Evolutionary conservation across 2,113 vertebrate species (phyloP), one percentile per base, ranked within the genome.

Genomic region (Excalfactoria chinensis): DNA sequence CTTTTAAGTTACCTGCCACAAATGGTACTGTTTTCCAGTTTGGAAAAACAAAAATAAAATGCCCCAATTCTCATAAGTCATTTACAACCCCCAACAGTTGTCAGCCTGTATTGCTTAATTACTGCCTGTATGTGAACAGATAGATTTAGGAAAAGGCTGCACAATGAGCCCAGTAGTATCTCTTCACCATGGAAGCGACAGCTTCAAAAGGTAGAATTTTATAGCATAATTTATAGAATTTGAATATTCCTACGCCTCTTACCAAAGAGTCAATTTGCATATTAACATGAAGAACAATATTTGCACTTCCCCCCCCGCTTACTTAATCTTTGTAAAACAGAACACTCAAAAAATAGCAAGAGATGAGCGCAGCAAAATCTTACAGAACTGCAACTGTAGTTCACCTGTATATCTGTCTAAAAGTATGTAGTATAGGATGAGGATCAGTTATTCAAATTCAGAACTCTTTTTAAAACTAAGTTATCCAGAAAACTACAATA

Each of bases 241-340:
- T 79, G 49, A 59, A 56, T 35, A 55, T 20, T 86, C 22, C 60
- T 43, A 25, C 2, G 8, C 10, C 12, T 20, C 53, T 84, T 68
- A 53, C 14, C 26, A 30, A 28, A 30, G 26, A 69, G 22, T 21
- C 9, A 49, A 49, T 20, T 26, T 76, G 30, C 1, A 10, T 2
- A 41, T 44, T 40, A 63, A 30, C 16, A 46, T 3, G 14, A 76
- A 55, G 12, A 84, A 51, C 3, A 73, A 4, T 16, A 84, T 40
- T 26, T 67, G 11, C 69, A 35, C 9, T 7, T 41, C 10, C 4
- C 4, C 1, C 1, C 3, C 4, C 2, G 30, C 19, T 51, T 64
- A 67, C 22, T n/a, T 53, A 63, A 82, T 28, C 19, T 34, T 17
- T 64, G 20, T n/a, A 82, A 82, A 91, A 49, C 4, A 22, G 10